phyloP scores from a whole-genome alignment of 2,888 invertebrate genomes.

The Trypoxylon attenuatum region DNA sequence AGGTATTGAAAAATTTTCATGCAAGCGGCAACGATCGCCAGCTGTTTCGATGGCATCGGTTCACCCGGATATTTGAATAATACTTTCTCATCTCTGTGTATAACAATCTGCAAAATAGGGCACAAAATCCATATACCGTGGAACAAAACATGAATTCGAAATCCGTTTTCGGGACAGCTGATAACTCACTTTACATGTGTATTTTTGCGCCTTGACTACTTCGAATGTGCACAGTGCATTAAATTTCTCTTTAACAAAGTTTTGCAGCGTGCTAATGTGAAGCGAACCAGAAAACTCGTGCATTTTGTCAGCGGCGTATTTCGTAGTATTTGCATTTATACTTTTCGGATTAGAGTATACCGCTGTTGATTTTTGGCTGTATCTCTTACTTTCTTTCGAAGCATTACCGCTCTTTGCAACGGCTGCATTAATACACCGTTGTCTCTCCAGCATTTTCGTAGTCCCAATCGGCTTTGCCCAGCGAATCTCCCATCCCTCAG shows the following conservation, averaged over 20 bases:
- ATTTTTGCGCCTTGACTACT: slow-evolving; percentile 37
- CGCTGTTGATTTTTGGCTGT: slow-evolving; percentile 16
- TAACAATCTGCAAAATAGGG: slow-evolving; percentile 57
- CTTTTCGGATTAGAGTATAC: slow-evolving; percentile 1
- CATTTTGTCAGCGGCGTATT: slow-evolving; percentile 10
- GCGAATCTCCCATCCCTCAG: slow-evolving; percentile 74
- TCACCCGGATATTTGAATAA: slow-evolving; percentile 57
- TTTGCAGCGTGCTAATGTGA: slow-evolving; percentile 44
- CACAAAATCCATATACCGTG: no score
- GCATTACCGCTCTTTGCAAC: slow-evolving; percentile 22
- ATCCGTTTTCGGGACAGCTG: no score
- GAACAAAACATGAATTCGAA: no score
- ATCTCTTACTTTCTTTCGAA: slow-evolving; percentile 15
- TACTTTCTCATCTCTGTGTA: slow-evolving; percentile 43
- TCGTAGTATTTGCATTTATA: slow-evolving; percentile 4
- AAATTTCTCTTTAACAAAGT: slow-evolving; percentile 54
- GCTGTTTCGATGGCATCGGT: slow-evolving; percentile 47
- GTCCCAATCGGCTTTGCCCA: slow-evolving; percentile 79
- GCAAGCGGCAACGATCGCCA: slow-evolving; percentile 55
- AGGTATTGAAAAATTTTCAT: slow-evolving; percentile 54
- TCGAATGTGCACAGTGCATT: slow-evolving; percentile 59
- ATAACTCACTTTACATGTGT: slow-evolving; percentile 59
- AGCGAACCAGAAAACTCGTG: no score
- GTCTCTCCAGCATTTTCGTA: slow-evolving; percentile 63
- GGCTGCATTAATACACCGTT: slow-evolving; percentile 65